Percentiles rank a stretch among this genome's conserved stretches.
These are phyloP conservation scores for Ceratina japonica DNA, from an alignment of 1,140 invertebrate genomes.

Conservation along the genomic window DNA sequence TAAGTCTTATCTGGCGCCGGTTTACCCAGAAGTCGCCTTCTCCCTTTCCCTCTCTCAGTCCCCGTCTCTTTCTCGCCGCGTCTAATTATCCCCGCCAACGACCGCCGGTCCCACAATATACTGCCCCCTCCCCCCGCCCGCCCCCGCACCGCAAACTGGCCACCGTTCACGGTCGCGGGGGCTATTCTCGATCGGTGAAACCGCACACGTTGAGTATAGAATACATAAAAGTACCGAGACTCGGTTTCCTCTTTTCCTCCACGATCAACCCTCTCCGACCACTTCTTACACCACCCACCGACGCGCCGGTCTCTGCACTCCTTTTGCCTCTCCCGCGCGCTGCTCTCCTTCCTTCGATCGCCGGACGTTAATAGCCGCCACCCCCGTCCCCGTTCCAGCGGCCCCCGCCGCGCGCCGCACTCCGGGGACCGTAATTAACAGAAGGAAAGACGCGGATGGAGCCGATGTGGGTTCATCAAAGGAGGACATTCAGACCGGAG, in stretches of 20 bases:
- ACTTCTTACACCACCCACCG: not conserved
- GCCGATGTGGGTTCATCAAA: conserved; percentile 34
- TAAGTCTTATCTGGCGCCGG: conserved; percentile 78
- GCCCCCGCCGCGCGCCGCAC: conserved; percentile 18
- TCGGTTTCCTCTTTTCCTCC: conserved; percentile 29
- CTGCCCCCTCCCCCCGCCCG: not conserved
- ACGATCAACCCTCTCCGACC: conserved; percentile 22
- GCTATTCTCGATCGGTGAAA: conserved; percentile 58
- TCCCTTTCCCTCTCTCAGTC: conserved; percentile 27
- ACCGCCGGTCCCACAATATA: conserved; percentile 42
- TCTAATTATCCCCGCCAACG: conserved; percentile 73
- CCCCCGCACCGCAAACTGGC: not conserved
- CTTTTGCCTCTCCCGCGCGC: conserved; percentile 24
- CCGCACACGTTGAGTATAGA: conserved; percentile 55
- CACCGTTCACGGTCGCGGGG: conserved; percentile 20
- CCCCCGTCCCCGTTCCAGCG: not conserved
- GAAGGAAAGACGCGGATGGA: conserved; percentile 53
- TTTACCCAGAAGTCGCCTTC: conserved; percentile 68
- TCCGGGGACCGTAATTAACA: conserved; percentile 64
- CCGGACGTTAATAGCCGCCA: conserved; percentile 64
- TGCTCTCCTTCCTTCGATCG: conserved; percentile 59
- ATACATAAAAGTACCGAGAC: conserved; percentile 61
- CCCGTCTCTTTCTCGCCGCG: conserved; percentile 60
- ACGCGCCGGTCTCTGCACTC: not conserved
- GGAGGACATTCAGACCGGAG: conserved; percentile 25